Conservation (phyloP, 2,888 invertebrate species). For the Iselma pallidipennis region DNA sequence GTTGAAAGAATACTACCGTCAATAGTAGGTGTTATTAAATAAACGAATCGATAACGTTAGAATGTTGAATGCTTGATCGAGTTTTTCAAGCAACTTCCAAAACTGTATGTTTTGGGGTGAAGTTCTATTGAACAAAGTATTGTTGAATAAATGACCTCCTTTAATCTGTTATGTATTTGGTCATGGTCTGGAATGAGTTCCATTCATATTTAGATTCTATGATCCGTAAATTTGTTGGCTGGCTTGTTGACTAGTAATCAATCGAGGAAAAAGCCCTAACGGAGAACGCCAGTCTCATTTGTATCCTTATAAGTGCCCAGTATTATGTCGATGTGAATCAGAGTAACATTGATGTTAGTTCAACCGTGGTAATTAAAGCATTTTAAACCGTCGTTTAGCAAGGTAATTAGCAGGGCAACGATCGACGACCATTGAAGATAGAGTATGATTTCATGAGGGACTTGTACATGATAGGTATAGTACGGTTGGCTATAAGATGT, state of each 20-base stretch:
- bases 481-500: slow-evolving; percentile 18
- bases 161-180: too few species aligned
- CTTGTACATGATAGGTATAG: not conserved
- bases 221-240: not conserved
- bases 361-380: slow-evolving; percentile 26
- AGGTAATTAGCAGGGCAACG: slow-evolving; percentile 25
- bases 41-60: too few species aligned
- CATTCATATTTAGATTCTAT: not conserved
- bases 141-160: too few species aligned
- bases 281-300: not conserved
- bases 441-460: not conserved
- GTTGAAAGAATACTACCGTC: too few species aligned
- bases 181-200: too few species aligned
- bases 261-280: not conserved
- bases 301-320: not conserved
- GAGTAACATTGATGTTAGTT: slow-evolving; percentile 22
- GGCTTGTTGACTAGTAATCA: too few species aligned
- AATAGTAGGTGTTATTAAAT: too few species aligned
- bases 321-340: slow-evolving; percentile 21
- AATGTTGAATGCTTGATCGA: too few species aligned
- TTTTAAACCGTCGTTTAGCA: slow-evolving; percentile 31
- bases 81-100: too few species aligned
- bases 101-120: too few species aligned
- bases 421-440: slow-evolving; percentile 13
- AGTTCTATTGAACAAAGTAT: too few species aligned